phyloP scores from a whole-genome alignment of 64 coral and sea anemone genomes.

The Montipora cactus region DNA sequence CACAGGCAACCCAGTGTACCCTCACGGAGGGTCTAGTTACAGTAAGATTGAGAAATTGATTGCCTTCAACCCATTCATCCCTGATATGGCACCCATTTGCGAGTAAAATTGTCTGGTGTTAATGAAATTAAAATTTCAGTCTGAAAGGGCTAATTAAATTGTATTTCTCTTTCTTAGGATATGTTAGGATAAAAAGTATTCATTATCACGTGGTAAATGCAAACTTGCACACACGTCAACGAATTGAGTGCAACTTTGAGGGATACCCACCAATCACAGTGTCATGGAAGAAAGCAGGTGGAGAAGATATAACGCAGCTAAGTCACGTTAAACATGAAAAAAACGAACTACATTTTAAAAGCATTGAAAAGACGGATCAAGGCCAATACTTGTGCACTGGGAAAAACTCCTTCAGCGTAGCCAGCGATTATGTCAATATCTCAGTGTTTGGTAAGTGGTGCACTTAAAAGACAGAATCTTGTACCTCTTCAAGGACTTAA shows the following conservation, averaged over 20 bases:
- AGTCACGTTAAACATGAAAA: neutral
- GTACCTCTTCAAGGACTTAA: too few relatives aligned
- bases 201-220: neutral
- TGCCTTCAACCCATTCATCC: too few relatives aligned
- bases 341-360: constrained; percentile 13
- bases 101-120: too few relatives aligned
- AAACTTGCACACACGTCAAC: neutral
- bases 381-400: constrained; percentile 81
- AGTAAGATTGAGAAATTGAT: neutral
- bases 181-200: constrained; percentile 5
- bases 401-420: constrained; percentile 58
- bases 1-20: too few relatives aligned
- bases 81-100: neutral
- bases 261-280: constrained; percentile 20
- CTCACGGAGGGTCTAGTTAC: too few relatives aligned
- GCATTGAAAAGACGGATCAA: constrained; percentile 39
- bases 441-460: constrained; percentile 78
- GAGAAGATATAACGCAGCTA: neutral
- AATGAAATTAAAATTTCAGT: too few relatives aligned
- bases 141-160: too few relatives aligned
- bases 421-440: constrained; percentile 49
- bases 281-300: constrained; percentile 30
- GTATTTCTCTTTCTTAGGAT: neutral
- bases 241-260: constrained; percentile 49
- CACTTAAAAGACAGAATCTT: neutral